A percentile compares a stretch with the other conserved stretches of the same genome.
Evolutionary conservation across 2,888 invertebrate genomes (phyloP).

Genomic region (Sphaerophoria taeniata): DNA sequence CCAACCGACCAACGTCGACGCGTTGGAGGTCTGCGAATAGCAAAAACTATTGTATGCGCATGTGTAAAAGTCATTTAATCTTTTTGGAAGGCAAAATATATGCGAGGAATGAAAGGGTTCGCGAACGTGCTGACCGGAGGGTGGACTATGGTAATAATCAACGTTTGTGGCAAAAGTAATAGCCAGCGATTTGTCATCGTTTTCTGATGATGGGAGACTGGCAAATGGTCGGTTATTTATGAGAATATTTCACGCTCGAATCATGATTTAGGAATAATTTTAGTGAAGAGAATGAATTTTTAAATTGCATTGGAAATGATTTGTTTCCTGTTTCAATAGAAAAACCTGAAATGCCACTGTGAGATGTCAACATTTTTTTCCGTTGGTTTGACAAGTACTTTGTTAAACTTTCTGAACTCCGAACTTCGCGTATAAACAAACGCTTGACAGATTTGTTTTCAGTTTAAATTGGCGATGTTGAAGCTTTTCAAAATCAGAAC

Average conservation of each 20-base stretch:
- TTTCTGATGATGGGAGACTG: background rate
- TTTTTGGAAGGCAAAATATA: background rate
- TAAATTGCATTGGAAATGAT: no score
- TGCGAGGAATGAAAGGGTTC: constrained; percentile 29
- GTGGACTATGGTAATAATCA: constrained; percentile 41
- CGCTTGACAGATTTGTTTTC: no score
- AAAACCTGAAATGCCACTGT: no score
- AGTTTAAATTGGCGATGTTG: no score
- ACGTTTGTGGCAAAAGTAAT: constrained; percentile 58
- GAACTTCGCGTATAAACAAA: no score
- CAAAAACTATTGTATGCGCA: constrained; percentile 5
- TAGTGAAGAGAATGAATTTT: no score
- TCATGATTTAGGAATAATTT: background rate
- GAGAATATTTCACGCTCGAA: background rate
- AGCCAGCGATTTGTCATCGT: constrained; percentile 52
- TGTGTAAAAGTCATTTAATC: constrained; percentile 47
- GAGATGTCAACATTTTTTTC: no score
- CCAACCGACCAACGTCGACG: background rate
- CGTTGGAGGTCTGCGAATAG: constrained; percentile 62
- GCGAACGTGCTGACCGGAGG: constrained; percentile 35
- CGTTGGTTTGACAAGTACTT: no score
- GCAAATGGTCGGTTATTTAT: constrained; percentile 19
- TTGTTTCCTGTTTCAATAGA: no score
- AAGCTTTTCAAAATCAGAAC: no score
- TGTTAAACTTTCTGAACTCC: no score